Percentiles rank a stretch among this genome's conserved stretches.
Conservation (phyloP, 2,888 invertebrate species). For the Dichetophora obliterata region DNA sequence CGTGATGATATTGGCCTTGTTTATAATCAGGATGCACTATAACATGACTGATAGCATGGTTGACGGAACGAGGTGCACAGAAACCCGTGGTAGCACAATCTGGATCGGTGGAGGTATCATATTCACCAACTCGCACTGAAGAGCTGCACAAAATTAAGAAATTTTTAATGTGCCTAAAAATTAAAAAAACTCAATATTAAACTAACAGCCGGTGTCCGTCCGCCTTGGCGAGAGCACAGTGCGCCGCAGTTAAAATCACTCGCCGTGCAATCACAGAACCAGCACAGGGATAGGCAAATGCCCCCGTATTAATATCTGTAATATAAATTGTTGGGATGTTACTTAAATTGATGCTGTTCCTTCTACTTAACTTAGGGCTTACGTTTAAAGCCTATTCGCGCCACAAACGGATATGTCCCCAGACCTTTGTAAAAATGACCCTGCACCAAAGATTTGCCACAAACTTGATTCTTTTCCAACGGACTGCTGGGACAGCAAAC, state of each 20-base stretch:
- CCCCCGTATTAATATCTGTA: slow-evolving; percentile 77
- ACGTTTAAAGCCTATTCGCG: slow-evolving; percentile 83
- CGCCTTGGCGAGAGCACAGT: slow-evolving; percentile 83
- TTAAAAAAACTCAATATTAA: no score
- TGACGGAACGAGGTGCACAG: slow-evolving; percentile 80
- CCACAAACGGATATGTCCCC: slow-evolving; percentile 83
- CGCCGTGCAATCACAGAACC: slow-evolving; percentile 78
- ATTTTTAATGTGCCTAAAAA: no score
- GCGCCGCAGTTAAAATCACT: slow-evolving; percentile 81
- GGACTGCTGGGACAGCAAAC: slow-evolving; percentile 69
- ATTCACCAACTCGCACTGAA: slow-evolving; percentile 82
- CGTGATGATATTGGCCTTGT: slow-evolving; percentile 77
- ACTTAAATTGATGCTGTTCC: background rate
- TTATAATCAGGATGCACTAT: slow-evolving; percentile 83
- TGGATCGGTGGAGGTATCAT: slow-evolving; percentile 78
- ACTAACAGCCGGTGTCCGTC: slow-evolving; percentile 83
- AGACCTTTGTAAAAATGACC: slow-evolving; percentile 77
- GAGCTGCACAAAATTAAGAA: no score
- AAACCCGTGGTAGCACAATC: slow-evolving; percentile 80
- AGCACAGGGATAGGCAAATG: slow-evolving; percentile 81
- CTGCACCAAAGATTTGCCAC: slow-evolving; percentile 77
- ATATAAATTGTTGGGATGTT: background rate
- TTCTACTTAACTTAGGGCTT: slow-evolving; percentile 60
- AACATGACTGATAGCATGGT: slow-evolving; percentile 80
- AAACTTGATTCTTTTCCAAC: slow-evolving; percentile 71